A percentile compares a stretch with the other conserved stretches of the same genome.
phyloP scores from a whole-genome alignment of 2,113 vertebrate genomes.

The Echinops telfairi region DNA sequence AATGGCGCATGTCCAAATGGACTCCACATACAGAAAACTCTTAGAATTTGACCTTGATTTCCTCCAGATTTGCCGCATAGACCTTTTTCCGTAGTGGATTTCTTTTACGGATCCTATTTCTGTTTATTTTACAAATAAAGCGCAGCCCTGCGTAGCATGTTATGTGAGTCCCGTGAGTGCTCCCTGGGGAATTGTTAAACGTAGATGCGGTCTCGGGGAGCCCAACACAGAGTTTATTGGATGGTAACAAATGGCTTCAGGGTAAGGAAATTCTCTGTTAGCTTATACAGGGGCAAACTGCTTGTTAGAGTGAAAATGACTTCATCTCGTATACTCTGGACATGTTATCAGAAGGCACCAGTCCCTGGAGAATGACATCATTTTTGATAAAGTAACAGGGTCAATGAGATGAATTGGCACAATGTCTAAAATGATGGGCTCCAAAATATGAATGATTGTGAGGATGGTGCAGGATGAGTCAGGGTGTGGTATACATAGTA shows the following conservation, averaged over 20 bases:
- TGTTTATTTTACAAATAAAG: not conserved
- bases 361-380: too few relatives aligned
- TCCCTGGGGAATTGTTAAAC: conserved; percentile 15
- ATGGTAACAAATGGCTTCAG: not conserved
- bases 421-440: too few relatives aligned
- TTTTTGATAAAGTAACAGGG: too few relatives aligned
- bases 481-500: too few relatives aligned
- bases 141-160: not conserved
- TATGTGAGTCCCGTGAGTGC: not conserved
- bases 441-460: too few relatives aligned
- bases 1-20: not conserved
- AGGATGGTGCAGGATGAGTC: too few relatives aligned
- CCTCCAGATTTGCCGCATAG: not conserved
- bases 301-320: too few relatives aligned
- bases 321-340: too few relatives aligned
- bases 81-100: not conserved
- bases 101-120: not conserved
- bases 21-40: not conserved
- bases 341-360: too few relatives aligned
- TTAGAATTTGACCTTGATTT: not conserved
- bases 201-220: not conserved
- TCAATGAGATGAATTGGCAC: too few relatives aligned
- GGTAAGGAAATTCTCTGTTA: conserved; percentile 8
- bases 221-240: too few relatives aligned
- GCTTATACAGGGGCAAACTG: not conserved